phyloP scores from a whole-genome alignment of 2,888 invertebrate species.

The Cantharis rustica region DNA sequence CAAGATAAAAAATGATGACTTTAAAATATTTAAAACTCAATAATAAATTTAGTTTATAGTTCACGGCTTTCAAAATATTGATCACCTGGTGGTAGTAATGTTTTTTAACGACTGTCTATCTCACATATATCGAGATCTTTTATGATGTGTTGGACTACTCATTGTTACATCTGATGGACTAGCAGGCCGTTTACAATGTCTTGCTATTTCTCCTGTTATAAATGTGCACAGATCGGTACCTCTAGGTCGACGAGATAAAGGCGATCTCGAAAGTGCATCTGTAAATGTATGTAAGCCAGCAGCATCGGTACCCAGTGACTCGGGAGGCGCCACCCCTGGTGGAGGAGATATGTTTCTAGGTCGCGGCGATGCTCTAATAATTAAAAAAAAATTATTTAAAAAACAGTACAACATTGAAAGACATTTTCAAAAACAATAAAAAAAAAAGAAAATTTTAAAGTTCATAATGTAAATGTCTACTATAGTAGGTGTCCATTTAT shows the following conservation, averaged over 20 bases:
- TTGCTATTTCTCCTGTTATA: slow-evolving; percentile 73
- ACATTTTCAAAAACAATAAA: neutral
- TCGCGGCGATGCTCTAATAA: slow-evolving; percentile 58
- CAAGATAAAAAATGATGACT: neutral
- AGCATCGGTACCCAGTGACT: slow-evolving; percentile 56
- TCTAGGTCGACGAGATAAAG: slow-evolving; percentile 53
- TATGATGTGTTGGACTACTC: slow-evolving; percentile 77
- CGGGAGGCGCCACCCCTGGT: slow-evolving; percentile 47
- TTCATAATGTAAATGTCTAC: too few species aligned
- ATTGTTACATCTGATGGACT: slow-evolving; percentile 74
- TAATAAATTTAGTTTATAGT: slow-evolving; percentile 11
- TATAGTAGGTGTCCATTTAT: too few species aligned
- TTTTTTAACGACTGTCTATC: slow-evolving; percentile 38
- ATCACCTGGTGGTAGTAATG: slow-evolving; percentile 6
- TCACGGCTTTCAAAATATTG: slow-evolving; percentile 20
- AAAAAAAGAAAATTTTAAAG: neutral
- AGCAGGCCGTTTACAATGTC: slow-evolving; percentile 72
- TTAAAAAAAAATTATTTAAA: too few species aligned
- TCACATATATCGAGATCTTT: slow-evolving; percentile 75
- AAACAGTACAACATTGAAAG: neutral
- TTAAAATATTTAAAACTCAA: neutral
- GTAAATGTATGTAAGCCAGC: slow-evolving; percentile 72
- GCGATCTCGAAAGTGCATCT: slow-evolving; percentile 70
- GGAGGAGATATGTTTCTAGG: slow-evolving; percentile 60
- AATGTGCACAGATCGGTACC: slow-evolving; percentile 72